Evolutionary conservation across 1,140 invertebrate genomes (phyloP).

Genomic region (Arion vulgaris): DNA sequence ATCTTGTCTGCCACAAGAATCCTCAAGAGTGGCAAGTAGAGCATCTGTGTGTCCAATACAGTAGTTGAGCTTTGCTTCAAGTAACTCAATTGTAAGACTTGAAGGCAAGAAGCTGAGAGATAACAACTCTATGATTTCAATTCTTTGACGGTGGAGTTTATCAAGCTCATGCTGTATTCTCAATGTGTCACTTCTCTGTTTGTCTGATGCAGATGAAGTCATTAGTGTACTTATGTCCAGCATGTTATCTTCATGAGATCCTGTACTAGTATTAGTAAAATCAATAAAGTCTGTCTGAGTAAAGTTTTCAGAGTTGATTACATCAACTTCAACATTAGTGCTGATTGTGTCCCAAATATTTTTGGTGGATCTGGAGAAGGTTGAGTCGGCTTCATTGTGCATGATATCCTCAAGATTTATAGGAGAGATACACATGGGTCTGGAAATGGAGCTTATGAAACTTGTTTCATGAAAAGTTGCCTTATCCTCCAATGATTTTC

Average conservation of each 20-base stretch:
- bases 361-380: constrained; percentile 12
- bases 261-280: neutral
- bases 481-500: constrained; percentile 8
- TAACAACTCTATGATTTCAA: constrained; percentile 66
- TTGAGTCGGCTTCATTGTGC: constrained; percentile 28
- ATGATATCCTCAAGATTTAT: constrained; percentile 2
- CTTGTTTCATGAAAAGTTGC: neutral
- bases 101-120: constrained; percentile 64
- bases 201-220: neutral
- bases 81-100: constrained; percentile 65
- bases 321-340: constrained; percentile 49
- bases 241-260: constrained; percentile 25
- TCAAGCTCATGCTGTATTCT: constrained; percentile 59
- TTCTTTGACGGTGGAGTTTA: constrained; percentile 59
- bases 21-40: constrained; percentile 62
- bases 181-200: constrained; percentile 16
- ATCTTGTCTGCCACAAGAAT: constrained; percentile 53
- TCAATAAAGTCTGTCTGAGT: constrained; percentile 52
- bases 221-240: constrained; percentile 4
- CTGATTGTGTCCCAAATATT: constrained; percentile 34
- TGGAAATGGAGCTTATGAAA: constrained; percentile 9
- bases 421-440: neutral
- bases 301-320: constrained; percentile 55
- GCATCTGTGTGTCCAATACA: constrained; percentile 69
- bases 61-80: constrained; percentile 69